phyloP scores from a whole-genome alignment of 1,140 invertebrate species.

The Calycopis cecrops region DNA sequence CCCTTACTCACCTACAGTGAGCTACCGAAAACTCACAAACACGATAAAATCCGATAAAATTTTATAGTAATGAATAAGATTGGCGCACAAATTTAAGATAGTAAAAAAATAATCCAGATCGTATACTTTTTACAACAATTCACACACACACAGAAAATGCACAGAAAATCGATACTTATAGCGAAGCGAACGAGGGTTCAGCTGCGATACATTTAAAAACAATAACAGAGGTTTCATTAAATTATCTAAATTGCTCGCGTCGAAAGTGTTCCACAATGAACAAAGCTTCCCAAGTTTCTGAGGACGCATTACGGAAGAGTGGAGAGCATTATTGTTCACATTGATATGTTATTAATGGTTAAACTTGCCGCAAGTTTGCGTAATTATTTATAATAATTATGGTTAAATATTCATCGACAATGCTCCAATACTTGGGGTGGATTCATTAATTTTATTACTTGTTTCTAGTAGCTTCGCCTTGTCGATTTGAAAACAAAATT shows the following conservation, averaged over 20 bases:
- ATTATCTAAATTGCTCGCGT: conserved; percentile 10
- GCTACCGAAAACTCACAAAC: too few species aligned
- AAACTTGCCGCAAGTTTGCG: conserved; percentile 2
- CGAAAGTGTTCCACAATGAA: conserved; percentile 1
- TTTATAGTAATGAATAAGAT: too few species aligned
- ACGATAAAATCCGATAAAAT: too few species aligned
- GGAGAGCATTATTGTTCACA: conserved; percentile 8
- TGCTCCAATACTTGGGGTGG: conserved; percentile 30
- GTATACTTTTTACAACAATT: too few species aligned
- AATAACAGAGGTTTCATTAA: conserved; percentile 11
- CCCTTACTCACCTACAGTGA: too few species aligned
- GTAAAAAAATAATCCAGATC: too few species aligned
- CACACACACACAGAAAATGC: too few species aligned
- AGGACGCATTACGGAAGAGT: neutral
- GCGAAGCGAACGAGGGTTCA: too few species aligned
- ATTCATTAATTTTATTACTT: conserved; percentile 48
- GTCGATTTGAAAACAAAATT: conserved; percentile 40
- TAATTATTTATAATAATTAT: conserved; percentile 45
- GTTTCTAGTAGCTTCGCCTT: conserved; percentile 29
- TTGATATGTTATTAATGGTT: conserved; percentile 12
- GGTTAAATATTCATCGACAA: conserved; percentile 39
- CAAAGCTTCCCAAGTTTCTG: neutral
- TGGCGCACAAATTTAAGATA: too few species aligned
- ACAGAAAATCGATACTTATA: too few species aligned
- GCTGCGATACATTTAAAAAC: neutral